phyloP scores from a whole-genome alignment of 2,113 vertebrate genomes.

The Dipodomys ordii region DNA sequence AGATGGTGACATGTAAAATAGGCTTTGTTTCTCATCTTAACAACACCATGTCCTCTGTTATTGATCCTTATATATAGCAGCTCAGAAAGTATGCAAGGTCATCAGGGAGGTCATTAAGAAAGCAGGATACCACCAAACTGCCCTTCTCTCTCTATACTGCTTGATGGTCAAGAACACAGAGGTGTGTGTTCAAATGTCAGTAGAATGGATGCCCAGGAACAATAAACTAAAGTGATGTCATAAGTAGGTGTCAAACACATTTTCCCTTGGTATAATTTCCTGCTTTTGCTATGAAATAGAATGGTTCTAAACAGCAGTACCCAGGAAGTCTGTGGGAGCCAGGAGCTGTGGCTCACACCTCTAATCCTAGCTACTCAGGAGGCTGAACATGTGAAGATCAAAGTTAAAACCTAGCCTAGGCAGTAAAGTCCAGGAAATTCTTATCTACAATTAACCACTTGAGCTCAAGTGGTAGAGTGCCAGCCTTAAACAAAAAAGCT shows the following conservation, averaged over 20 bases:
- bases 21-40: background rate
- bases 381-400: too few species aligned
- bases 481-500: too few species aligned
- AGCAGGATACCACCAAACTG: background rate
- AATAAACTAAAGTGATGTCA: background rate
- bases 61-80: background rate
- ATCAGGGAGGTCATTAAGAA: background rate
- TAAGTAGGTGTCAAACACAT: background rate
- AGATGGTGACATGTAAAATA: background rate
- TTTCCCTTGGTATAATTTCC: background rate
- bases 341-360: too few species aligned
- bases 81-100: background rate
- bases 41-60: background rate
- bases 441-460: too few species aligned
- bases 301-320: background rate
- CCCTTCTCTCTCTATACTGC: background rate
- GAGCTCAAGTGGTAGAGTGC: too few species aligned
- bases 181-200: background rate
- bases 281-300: background rate
- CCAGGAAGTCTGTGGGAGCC: background rate
- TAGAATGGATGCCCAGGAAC: background rate
- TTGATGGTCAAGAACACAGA: background rate
- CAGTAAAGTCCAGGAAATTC: too few species aligned
- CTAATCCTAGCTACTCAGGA: too few species aligned
- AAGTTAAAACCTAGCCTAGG: too few species aligned